Evolutionary conservation across 2,113 vertebrate species (phyloP).

Genomic region (Phoenicopterus ruber): DNA sequence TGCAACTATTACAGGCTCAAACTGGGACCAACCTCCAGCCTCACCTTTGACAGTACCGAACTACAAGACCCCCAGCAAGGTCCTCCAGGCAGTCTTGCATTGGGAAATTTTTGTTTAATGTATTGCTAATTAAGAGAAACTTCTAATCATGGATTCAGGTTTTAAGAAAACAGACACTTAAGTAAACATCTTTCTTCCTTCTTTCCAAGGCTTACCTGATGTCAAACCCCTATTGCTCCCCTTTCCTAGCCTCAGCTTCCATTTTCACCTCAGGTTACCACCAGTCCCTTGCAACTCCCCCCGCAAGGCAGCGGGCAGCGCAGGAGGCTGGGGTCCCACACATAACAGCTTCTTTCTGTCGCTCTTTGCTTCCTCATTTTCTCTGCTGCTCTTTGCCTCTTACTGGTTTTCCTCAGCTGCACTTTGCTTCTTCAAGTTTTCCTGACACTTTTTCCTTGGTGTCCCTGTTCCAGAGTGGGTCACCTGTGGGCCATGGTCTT

Average conservation of each 20-base stretch:
- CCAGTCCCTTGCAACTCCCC: background rate
- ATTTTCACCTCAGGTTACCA: background rate
- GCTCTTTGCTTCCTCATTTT: background rate
- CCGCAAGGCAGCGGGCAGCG: background rate
- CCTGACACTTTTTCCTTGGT: background rate
- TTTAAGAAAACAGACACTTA: background rate
- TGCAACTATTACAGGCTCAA: background rate
- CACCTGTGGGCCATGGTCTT: background rate
- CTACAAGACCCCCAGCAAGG: background rate
- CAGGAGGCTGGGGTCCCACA: background rate
- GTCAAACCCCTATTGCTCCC: background rate
- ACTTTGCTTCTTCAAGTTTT: background rate
- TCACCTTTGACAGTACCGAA: background rate
- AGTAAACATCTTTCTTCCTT: background rate
- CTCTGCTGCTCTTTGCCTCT: background rate
- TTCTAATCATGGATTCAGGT: background rate
- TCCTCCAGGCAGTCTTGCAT: background rate
- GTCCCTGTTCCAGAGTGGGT: background rate
- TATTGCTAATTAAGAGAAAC: background rate
- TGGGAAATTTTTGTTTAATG: background rate
- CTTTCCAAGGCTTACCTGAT: background rate
- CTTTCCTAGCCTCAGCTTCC: background rate
- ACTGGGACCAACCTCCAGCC: background rate
- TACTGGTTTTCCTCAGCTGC: background rate
- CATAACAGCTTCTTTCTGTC: background rate